phyloP scores from a whole-genome alignment of 2,888 invertebrate genomes.

The Chironomus riparius region DNA sequence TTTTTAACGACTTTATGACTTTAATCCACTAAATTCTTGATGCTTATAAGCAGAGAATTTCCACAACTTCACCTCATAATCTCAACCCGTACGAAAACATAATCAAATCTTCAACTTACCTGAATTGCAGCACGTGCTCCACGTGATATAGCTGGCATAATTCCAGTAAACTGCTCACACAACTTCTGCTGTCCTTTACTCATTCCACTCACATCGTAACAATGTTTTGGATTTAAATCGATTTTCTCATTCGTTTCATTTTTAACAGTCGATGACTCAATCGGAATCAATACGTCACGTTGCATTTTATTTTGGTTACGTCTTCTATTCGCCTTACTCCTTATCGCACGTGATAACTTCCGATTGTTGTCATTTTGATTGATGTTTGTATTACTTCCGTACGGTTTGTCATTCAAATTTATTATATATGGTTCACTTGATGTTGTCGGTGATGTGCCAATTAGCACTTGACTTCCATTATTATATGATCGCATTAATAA shows the following conservation, averaged over 20 bases:
- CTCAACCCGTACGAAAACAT: background rate
- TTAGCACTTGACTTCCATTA: conserved; percentile 19
- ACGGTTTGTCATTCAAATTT: conserved; percentile 5
- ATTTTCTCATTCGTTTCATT: conserved; percentile 34
- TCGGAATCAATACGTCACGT: conserved; percentile 13
- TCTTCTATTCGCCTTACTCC: background rate
- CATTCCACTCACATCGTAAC: conserved; percentile 38
- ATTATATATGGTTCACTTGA: conserved; percentile 9
- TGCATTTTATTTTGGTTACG: conserved; percentile 15
- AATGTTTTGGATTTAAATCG: conserved; percentile 41
- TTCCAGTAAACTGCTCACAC: conserved; percentile 39
- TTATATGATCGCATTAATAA: background rate
- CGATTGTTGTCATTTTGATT: background rate
- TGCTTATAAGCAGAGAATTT: too few relatives aligned
- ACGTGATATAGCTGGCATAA: conserved; percentile 43
- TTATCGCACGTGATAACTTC: conserved; percentile 10
- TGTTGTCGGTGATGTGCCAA: background rate
- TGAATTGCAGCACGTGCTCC: conserved; percentile 42
- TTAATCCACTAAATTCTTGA: too few relatives aligned
- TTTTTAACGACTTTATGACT: too few relatives aligned
- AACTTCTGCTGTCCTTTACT: conserved; percentile 40
- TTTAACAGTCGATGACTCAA: background rate
- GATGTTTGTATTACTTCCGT: background rate
- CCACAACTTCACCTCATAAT: too few relatives aligned
- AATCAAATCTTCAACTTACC: conserved; percentile 32